A percentile compares a stretch with the other conserved stretches of the same genome.
phyloP scores from a whole-genome alignment of 2,888 invertebrate genomes.

The Eupsilia transversa region DNA sequence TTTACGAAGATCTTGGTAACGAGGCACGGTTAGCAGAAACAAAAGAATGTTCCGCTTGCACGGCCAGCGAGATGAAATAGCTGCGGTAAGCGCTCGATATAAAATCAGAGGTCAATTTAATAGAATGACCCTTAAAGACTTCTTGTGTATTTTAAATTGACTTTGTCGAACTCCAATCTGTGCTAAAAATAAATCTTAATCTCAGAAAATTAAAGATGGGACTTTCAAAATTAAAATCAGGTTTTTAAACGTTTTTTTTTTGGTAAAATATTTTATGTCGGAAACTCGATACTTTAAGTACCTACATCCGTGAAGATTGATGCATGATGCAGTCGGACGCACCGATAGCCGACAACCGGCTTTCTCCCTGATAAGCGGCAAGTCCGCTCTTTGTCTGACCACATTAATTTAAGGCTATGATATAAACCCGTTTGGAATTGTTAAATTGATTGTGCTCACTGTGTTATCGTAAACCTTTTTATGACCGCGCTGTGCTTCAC shows the following conservation, averaged over 20 bases:
- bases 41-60: conserved; percentile 81
- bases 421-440: conserved; percentile 81
- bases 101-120: conserved; percentile 55
- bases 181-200: conserved; percentile 31
- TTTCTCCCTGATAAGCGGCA: conserved; percentile 86
- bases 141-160: conserved; percentile 52
- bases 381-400: conserved; percentile 82
- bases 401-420: conserved; percentile 85
- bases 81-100: conserved; percentile 69
- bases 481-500: conserved; percentile 36
- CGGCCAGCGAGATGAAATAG: conserved; percentile 72
- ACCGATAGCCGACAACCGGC: conserved; percentile 74
- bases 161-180: conserved; percentile 12
- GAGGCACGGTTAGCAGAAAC: conserved; percentile 83
- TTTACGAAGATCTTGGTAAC: conserved; percentile 83
- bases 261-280: conserved; percentile 57
- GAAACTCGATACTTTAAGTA: conserved; percentile 61
- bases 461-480: conserved; percentile 74
- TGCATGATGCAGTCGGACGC: conserved; percentile 67
- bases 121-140: conserved; percentile 21
- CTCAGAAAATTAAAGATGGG: conserved; percentile 11
- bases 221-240: neutral
- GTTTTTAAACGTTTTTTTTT: conserved; percentile 37
- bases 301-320: conserved; percentile 66
- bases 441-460: conserved; percentile 84